Base-by-base conservation (phyloP, 92 coral and sea anemone genomes). In the Plumapathes pennacea region DNA sequence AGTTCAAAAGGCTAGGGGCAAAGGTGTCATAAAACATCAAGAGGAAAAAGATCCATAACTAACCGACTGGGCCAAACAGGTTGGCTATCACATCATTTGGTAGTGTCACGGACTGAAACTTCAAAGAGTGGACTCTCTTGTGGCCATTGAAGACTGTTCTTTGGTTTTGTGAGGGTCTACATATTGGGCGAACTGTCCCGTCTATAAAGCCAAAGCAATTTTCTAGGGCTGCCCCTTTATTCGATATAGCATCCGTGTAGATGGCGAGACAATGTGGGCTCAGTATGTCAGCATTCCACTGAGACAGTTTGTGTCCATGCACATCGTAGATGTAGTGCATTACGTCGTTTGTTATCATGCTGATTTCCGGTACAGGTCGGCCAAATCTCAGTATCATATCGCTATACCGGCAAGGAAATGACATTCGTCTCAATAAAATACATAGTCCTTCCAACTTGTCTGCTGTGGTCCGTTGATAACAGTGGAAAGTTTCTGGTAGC, bases 231-330 rank as follows among this genome's bases (percentile, higher is more conserved):
- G 54, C 30, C 15, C 54, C 54, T 23, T 47, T 47, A 6, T 23
- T 47, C 30, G 54, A 47, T 19, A 47, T 47, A 17, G 54, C 54
- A 47, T 47, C 54, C 31, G 54, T 19, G 54, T 47, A 47, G 54
- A 19, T 47, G 25, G 25, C 54, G 54, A 47, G n/a, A 21, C n/a
- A 25, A 19, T 19, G 31, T 21, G 2, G 54, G n/a, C n/a, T 47
- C 50, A 45, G 19, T 45, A 47, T 19, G n/a, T 47, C 54, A 47
- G 25, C 31, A 47, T 47, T 47, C 31, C 54, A 47, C 27, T 47
- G 54, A 21, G 14, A 47, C 54, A 47, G 29, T 47, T 47, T 47
- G 29, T 47, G 54, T 17, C 54, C 54, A 47, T 47, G 54, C 12
- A 47, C 4, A 47, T 47, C 54, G 54, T 47, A 21, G n/a, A 47